A percentile compares a stretch with the other conserved stretches of the same genome.
Evolutionary conservation across 2,888 invertebrate genomes (phyloP).

Genomic region (Euzetes globulus): DNA sequence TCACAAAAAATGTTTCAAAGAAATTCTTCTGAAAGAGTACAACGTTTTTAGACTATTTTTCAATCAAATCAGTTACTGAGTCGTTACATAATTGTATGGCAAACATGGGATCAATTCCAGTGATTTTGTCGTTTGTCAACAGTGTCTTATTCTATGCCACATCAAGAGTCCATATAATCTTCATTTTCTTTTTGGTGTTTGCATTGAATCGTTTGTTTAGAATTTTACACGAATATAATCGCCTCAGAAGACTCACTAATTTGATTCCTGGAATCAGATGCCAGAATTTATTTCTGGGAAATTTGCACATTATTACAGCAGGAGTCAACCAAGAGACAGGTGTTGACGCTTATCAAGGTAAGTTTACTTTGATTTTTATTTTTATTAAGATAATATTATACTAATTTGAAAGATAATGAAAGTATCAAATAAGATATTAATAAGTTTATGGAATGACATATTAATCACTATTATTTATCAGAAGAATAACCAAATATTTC

Average conservation of each 20-base stretch:
- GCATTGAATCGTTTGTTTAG: neutral
- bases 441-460: too few relatives aligned
- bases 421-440: neutral
- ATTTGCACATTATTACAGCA: neutral
- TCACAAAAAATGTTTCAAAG: too few relatives aligned
- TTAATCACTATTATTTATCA: too few relatives aligned
- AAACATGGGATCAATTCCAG: neutral
- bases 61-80: too few relatives aligned
- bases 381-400: neutral
- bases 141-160: neutral
- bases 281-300: neutral
- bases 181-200: neutral
- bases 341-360: conserved; percentile 10
- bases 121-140: neutral
- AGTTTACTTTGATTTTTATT: neutral
- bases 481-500: too few relatives aligned
- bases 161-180: neutral
- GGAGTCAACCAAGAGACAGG: neutral
- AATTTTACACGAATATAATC: neutral
- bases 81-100: too few relatives aligned
- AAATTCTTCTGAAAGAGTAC: too few relatives aligned
- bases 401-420: too few relatives aligned
- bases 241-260: neutral
- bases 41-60: too few relatives aligned
- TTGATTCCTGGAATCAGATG: neutral